Conservation (phyloP, 2,113 vertebrate genomes). For the Anser brachyrhynchus region DNA sequence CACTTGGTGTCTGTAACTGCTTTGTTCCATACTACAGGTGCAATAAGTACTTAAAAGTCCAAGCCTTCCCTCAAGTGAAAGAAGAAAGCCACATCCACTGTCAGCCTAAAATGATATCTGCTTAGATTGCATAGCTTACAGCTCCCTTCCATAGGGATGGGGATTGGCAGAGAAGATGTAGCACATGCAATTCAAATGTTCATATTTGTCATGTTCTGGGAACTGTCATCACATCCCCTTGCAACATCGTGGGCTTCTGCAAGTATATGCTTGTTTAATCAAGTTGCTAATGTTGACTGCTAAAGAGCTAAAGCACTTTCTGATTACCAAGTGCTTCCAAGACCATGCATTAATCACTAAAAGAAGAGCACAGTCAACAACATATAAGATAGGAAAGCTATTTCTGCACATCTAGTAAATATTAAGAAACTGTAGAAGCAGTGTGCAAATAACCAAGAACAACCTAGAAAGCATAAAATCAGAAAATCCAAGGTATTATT, state of each 20-base stretch:
- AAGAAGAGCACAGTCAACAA: background rate
- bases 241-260: background rate
- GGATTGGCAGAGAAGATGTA: background rate
- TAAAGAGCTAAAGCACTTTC: background rate
- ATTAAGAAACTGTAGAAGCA: background rate
- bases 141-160: no score
- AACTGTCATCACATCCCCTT: background rate
- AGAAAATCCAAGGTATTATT: background rate
- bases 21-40: background rate
- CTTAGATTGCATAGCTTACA: accelerated
- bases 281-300: background rate
- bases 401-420: background rate
- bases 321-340: background rate
- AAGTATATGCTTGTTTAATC: background rate
- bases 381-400: background rate
- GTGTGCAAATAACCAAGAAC: background rate
- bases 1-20: background rate
- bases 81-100: accelerated
- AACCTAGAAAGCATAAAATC: background rate
- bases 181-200: accelerated
- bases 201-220: background rate
- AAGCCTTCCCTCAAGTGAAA: background rate
- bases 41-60: accelerated
- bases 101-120: background rate
- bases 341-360: background rate